Conservation (phyloP, 2,113 vertebrate genomes). For the Sinosuthora webbiana region DNA sequence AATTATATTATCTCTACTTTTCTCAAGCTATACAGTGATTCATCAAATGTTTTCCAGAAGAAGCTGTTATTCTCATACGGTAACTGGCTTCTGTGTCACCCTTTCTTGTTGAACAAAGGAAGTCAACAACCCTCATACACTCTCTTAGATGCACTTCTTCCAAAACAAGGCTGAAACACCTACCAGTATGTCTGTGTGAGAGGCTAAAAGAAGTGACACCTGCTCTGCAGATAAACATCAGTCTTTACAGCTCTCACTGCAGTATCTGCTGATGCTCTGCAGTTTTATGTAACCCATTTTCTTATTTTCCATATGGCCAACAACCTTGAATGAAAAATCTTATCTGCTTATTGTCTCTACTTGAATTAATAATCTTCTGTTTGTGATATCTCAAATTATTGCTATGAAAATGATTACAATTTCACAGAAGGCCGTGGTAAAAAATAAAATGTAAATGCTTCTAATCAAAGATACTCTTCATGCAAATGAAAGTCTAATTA, state of each 20-base stretch:
- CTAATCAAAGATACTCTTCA: slow-evolving; percentile 23
- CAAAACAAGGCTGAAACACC: slow-evolving; percentile 1
- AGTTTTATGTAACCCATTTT: not conserved
- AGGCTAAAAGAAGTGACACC: not conserved
- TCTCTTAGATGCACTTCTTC: not conserved
- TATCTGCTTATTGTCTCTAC: not conserved
- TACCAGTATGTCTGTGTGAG: not conserved
- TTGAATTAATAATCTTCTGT: slow-evolving; percentile 25
- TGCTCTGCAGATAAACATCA: not conserved
- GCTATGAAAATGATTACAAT: not conserved
- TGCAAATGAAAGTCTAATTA: slow-evolving; percentile 43
- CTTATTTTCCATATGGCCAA: not conserved
- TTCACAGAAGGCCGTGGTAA: not conserved
- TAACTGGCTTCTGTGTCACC: not conserved
- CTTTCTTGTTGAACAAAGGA: not conserved
- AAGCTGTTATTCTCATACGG: not conserved
- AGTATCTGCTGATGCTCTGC: not conserved
- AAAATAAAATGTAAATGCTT: slow-evolving; percentile 6
- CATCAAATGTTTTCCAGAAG: slow-evolving; percentile 15
- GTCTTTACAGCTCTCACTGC: not conserved
- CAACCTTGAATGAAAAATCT: not conserved
- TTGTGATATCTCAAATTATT: slow-evolving; percentile 17
- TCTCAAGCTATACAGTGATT: not conserved
- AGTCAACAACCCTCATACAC: not conserved
- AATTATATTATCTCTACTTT: not conserved